Conservation (phyloP, 2,113 vertebrate genomes). For the Cinclus cinclus region DNA sequence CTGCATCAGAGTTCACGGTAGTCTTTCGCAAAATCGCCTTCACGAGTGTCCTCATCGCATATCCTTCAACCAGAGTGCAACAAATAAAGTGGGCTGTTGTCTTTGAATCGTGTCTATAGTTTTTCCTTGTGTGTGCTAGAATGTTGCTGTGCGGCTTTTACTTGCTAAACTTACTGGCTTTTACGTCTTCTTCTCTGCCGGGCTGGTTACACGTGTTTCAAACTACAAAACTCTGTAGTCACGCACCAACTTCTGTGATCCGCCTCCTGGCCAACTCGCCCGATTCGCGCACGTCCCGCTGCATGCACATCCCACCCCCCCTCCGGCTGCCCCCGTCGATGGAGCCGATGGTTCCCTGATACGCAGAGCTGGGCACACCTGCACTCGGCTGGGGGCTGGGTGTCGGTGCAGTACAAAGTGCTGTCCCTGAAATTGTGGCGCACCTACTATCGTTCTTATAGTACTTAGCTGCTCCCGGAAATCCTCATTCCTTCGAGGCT, state of each 20-base stretch:
- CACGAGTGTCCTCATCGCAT: no score
- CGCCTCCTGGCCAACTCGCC: not conserved
- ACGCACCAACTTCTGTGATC: not conserved
- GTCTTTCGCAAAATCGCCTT: not conserved
- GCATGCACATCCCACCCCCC: not conserved
- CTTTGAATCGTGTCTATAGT: not conserved
- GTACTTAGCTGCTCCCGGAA: not conserved
- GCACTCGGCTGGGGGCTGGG: not conserved
- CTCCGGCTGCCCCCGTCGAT: not conserved
- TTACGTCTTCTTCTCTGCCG: not conserved
- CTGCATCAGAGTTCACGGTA: not conserved
- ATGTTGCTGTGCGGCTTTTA: not conserved
- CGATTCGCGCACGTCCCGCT: fast-evolving
- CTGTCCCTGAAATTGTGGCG: fast-evolving
- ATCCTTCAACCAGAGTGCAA: not conserved
- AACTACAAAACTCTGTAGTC: not conserved
- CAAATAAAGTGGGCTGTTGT: not conserved
- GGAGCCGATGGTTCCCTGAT: not conserved
- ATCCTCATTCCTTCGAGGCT: not conserved
- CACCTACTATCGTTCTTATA: fast-evolving
- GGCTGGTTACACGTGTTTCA: not conserved
- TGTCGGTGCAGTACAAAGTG: not conserved
- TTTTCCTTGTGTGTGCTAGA: not conserved
- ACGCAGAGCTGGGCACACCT: fast-evolving
- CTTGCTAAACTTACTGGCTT: not conserved